Evolutionary conservation across 64 coral and sea anemone genomes (phyloP).

Genomic region (Cladopsammia gracilis): DNA sequence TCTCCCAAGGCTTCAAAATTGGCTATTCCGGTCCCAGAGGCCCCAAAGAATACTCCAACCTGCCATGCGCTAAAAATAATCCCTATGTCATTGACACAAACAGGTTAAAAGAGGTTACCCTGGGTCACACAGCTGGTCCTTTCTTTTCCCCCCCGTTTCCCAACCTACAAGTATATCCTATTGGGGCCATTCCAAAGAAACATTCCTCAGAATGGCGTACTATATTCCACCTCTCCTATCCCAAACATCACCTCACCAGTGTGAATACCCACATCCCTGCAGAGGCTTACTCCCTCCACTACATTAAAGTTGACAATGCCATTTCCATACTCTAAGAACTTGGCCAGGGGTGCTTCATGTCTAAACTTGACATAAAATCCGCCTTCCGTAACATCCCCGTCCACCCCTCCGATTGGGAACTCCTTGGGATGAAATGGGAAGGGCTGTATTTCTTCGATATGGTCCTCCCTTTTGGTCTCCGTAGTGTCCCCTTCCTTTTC

Average conservation of each 20-base stretch:
- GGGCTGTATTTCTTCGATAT: slow-evolving; percentile 29
- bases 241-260: not conserved
- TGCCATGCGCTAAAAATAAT: not conserved
- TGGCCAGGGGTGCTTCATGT: slow-evolving; percentile 18
- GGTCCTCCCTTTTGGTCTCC: slow-evolving; percentile 14
- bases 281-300: slow-evolving; percentile 6
- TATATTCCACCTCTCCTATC: slow-evolving; percentile 33
- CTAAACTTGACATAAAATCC: slow-evolving; percentile 30
- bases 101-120: slow-evolving; percentile 12
- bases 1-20: not conserved
- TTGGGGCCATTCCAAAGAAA: slow-evolving; percentile 55
- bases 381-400: slow-evolving; percentile 30
- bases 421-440: slow-evolving; percentile 25
- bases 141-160: not conserved
- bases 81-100: not conserved
- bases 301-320: slow-evolving; percentile 22
- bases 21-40: not conserved
- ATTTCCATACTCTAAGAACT: not conserved
- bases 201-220: slow-evolving; percentile 51
- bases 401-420: slow-evolving; percentile 50
- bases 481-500: not conserved
- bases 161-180: slow-evolving; percentile 30
- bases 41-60: not conserved
- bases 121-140: slow-evolving; percentile 30
- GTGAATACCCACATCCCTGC: slow-evolving; percentile 2